phyloP scores from a whole-genome alignment of 2,797 vertebrate species.

The Coregonus ussuriensis region DNA sequence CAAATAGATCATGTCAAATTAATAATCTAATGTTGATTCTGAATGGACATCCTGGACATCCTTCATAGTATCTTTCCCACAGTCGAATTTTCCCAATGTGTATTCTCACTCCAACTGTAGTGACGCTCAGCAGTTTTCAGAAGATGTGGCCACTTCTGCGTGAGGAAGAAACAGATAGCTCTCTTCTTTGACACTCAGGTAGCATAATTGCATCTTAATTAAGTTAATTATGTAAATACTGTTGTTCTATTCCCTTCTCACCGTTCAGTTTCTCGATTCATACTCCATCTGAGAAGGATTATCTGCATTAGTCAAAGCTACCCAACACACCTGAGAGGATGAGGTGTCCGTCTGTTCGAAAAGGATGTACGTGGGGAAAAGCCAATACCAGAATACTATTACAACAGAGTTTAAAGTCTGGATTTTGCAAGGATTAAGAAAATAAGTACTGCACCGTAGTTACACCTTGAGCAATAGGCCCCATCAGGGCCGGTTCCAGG shows the following conservation, averaged over 20 bases:
- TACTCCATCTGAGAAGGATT: neutral
- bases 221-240: neutral
- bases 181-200: neutral
- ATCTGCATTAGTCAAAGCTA: neutral
- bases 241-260: neutral
- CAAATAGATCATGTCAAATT: neutral
- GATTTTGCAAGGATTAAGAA: conserved; percentile 40
- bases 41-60: neutral
- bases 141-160: no score
- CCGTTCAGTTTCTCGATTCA: neutral
- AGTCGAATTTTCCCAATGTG: no score
- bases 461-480: conserved; percentile 40
- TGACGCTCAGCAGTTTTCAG: no score
- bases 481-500: conserved; percentile 4
- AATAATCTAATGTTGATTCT: neutral
- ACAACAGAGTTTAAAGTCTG: conserved; percentile 35
- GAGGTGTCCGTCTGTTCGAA: conserved; percentile 15
- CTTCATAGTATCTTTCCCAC: neutral
- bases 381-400: neutral
- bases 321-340: conserved; percentile 3
- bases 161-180: neutral
- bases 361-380: conserved; percentile 25
- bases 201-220: neutral
- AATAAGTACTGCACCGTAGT: conserved; percentile 4
- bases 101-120: no score